Evolutionary conservation across 2,797 vertebrate genomes (phyloP), one percentile per base, ranked within the genome.

Genomic region (Enteromius radiatus): DNA sequence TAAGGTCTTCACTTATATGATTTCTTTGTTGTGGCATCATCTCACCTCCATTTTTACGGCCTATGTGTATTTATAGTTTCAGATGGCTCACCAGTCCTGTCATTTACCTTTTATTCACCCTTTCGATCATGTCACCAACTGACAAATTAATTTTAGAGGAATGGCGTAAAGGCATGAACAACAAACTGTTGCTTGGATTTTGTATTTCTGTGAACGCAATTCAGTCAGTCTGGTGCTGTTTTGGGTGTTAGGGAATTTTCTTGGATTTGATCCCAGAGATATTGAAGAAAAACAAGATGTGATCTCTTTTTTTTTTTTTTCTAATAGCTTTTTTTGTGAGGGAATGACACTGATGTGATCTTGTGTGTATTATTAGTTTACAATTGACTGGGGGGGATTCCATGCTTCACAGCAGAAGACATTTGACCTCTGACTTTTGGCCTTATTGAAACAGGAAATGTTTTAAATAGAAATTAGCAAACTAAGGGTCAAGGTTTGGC

Each of bases 361-460:
- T 49, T 31, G 65, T 63, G 73, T 61, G 11, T 76, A 70, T 71
- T 76, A 45, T 84, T 61, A 79, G 64, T 67, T 26, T 28, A 45
- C 67, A 28, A 23, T 80, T 64, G 31, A 69, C 36, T 68, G n/a
- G 21, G 45, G 56, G 23, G 12, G 17, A 23, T 23, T 41, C 3
- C 23, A 15, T 49, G n/a, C 26, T 31, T 7, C 21, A 56, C 19
- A 19, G 17, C 21, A 73, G 45, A 63, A 45, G 54, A 54, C 73
- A 41, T 64, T 43, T 81, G 63, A 84, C 64, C 83, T 19, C 17
- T 76, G 65, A 71, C 52, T 74, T 79, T 56, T 52, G 68, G 45
- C 59, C 76, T 38, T n/a, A 21, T 49, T 26, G 28, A 68, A 76
- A 81, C 5, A 71, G 73, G 73, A 81, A 70, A 52, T 31, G 71